Base-by-base conservation (phyloP, 2,888 invertebrate genomes). In the Crepidodera aurea region DNA sequence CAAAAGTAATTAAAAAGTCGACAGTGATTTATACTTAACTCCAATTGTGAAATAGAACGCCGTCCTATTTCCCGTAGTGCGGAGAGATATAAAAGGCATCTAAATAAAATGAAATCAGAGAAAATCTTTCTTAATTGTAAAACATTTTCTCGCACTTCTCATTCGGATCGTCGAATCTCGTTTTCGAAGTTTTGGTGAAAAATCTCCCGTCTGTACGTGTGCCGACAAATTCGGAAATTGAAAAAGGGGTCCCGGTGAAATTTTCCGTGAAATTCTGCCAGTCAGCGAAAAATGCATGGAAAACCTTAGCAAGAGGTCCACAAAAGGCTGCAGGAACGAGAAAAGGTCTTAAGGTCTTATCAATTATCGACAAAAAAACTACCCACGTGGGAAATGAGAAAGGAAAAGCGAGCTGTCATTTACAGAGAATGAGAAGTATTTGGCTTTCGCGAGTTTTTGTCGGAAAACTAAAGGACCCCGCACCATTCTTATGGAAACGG, bases 241-340 rank as follows among this genome's bases (percentile, higher is more conserved):
- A 39, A 61, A 57, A 56, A 56, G 51, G 22, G 50, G 34, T 22
- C 34, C 37, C 16, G 55, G 61, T 61, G 50, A 56, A 61, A 61
- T 61, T 61, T 61, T 16, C 55, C 61, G 51, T 51, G 51, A 61
- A 61, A 61, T 48, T 50, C 44, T 18, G 37, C 39, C 22, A 42
- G 54, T 37, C 40, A 40, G 51, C 32, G 44, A 51, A 61, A 55
- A 29, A 25, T 10, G 46, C 29, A 34, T 19, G 27, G 37, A 34
- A 46, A 25, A 46, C 44, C 37, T 44, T n/a, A 46, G 34, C n/a
- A 22, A 22, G 25, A 46, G 7, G 22, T 18, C 12, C 44, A 19
- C 53, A 16, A 46, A 34, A 40, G 25, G 6, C 6, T 25, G 44
- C 25, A 44, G 22, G 12, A 44, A 44, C 5, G 22, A 8, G 22